Base-by-base conservation (phyloP, 2,113 vertebrate species). In the Zosterops hypoxanthus region DNA sequence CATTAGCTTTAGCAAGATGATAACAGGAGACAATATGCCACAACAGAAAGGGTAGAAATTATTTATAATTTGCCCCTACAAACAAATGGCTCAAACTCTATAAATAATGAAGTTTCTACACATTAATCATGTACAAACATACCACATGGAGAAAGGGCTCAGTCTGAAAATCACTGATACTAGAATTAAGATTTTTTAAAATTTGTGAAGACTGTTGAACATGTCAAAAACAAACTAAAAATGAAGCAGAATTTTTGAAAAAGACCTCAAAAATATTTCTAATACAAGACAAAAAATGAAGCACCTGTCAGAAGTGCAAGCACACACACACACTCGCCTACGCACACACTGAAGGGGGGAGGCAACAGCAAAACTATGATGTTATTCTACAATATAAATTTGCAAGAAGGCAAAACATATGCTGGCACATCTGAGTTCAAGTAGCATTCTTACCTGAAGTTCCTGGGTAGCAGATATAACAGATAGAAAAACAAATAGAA, bases 401-500 rank as follows among this genome's bases (percentile, higher is more conserved):
- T 93, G 93, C 93, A 95, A 86, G 31, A 95, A 95, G 85, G 82
- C 97, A 92, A 92, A 96, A 97, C 92, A 95, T 96, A 86, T 82
- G 88, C 93, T 81, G 97, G 95, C 94, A 80, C 73, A 92, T 96
- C 95, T 95, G 96, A 97, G 93, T 96, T 94, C 92, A 97, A 97
- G 95, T 56, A 97, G 91, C 84, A 95, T 96, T 84, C 99, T 99
- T 99, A 99, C 99, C 99, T 99, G 99, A 94, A 99, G 98, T 97
- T 99, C 99, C 99, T 99, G 98, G 97, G 98, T 95, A 97, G 99
- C 98, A 98, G 97, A 98, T 97, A 98, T 96, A 98, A 98, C 97
- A 98, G 96, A 98, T 20, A 98, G 97, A 98, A 97, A 99, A 98
- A 98, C 98, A 99, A 98, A 98, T 97, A 97, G 98, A 98, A 97